Base-by-base conservation (phyloP, 2,888 invertebrate genomes). In the Andrena marginata region DNA sequence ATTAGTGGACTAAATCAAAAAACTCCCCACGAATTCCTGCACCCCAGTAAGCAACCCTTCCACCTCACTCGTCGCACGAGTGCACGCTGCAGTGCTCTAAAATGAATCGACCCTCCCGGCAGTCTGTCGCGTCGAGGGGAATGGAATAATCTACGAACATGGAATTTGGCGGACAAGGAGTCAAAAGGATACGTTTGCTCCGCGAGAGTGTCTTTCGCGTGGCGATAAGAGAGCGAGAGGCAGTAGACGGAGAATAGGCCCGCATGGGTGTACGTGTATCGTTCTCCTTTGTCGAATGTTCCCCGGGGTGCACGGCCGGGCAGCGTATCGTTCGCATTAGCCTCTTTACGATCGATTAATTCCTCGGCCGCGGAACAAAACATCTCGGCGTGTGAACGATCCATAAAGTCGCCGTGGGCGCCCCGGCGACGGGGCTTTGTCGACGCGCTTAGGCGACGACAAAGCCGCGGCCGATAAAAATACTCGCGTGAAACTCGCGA, bases 341-440 rank as follows among this genome's bases (percentile, higher is more conserved):
- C 85, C 81, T 77, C 71, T 77, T 85, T 80, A 82, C 82, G 82
- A 81, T 76, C 88, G 85, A 87, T 87, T 86, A 86, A 86, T 85
- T 86, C 82, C 79, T 86, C 80, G 86, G 79, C 74, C 69, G 79
- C 71, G 76, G 78, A 80, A 84, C 77, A 81, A 86, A 87, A 86
- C 75, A 78, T 81, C 79, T 82, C 77, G 63, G 68, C 78, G 80
- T 77, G 80, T 75, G 74, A 81, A 81, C 84, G 72, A 77, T 85
- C 84, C 65, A 85, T 80, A 85, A 85, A 85, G 85, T 79, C 85
- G 84, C 77, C 77, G 65, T 59, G 80, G 84, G 80, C 80, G 56
- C 62, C 49, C 64, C 67, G 76, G 69, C 63, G 56, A 59, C 54
- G 64, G 54, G 42, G 69, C 84, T 84, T 84, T 84, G 85, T 77